These are phyloP conservation scores for Olivierus martensii DNA, from an alignment of 1,140 invertebrate species.

Conservation along the genomic window DNA sequence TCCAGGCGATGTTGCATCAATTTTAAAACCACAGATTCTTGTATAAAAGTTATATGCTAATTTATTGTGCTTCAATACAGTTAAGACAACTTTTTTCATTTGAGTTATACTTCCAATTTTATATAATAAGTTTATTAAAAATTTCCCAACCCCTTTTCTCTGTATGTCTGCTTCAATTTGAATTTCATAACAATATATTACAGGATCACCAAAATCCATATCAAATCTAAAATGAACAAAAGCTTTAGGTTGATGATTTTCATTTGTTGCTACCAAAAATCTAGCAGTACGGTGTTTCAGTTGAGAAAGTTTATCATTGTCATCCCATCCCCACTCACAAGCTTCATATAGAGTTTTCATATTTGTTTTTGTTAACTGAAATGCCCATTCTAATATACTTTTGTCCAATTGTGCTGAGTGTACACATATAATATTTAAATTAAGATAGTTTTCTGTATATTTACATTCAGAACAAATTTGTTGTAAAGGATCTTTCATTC, in stretches of 20 bases:
- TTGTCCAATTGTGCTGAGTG: neutral
- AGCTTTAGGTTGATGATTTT: conserved; percentile 1
- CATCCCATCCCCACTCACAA: conserved; percentile 20
- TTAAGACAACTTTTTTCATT: conserved; percentile 35
- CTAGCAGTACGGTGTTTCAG: conserved; percentile 13
- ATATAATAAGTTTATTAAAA: conserved; percentile 10
- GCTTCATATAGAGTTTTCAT: conserved; percentile 19
- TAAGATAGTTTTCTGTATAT: too few relatives aligned
- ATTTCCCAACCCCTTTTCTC: conserved; percentile 11
- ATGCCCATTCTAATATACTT: conserved; percentile 9
- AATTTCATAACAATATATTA: conserved; percentile 19
- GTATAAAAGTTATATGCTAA: conserved; percentile 29
- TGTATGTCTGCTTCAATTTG: conserved; percentile 12
- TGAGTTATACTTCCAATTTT: conserved; percentile 24
- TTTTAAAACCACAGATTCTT: conserved; percentile 5
- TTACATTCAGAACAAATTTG: too few relatives aligned
- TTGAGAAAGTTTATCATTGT: conserved; percentile 16
- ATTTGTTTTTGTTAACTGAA: conserved; percentile 18
- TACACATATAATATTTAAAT: too few relatives aligned
- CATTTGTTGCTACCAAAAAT: conserved; percentile 14
- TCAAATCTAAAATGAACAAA: conserved; percentile 21
- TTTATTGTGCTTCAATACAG: conserved; percentile 31
- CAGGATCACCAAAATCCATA: conserved; percentile 7
- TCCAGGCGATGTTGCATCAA: conserved; percentile 13
- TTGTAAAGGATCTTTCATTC: too few relatives aligned